Percentiles rank a stretch among this genome's conserved stretches.
phyloP scores from a whole-genome alignment of 2,797 vertebrate genomes.

The Catharus ustulatus region DNA sequence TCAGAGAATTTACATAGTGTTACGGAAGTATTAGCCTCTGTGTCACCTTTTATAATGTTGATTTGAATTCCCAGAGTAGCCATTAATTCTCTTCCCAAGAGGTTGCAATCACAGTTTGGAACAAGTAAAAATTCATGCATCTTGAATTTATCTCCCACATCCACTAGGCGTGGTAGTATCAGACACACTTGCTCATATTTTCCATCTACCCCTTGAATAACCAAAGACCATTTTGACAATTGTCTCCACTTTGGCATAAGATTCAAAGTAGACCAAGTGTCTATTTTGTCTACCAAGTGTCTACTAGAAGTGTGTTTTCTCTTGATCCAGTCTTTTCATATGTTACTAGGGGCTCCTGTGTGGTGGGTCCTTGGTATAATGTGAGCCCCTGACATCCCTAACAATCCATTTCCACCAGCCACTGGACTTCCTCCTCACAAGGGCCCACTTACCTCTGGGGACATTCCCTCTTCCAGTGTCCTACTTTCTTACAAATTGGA shows the following conservation, averaged over 20 bases:
- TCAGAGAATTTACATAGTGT: neutral
- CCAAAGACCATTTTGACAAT: neutral
- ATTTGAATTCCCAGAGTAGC: neutral
- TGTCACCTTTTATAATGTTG: neutral
- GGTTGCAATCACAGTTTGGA: neutral
- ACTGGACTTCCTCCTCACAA: neutral
- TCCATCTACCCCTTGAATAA: neutral
- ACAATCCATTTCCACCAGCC: neutral
- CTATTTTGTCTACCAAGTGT: too few relatives aligned
- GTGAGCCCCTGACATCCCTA: neutral
- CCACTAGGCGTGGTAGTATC: neutral
- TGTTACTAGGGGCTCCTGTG: neutral
- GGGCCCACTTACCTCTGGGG: neutral
- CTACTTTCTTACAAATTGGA: neutral
- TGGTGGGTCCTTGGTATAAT: neutral
- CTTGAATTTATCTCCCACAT: neutral
- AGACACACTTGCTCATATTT: accelerated
- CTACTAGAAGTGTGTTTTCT: neutral
- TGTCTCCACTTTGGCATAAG: neutral
- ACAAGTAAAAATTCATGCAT: neutral
- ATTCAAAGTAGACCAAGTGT: neutral
- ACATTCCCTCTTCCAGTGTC: neutral
- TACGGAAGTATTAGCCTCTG: neutral
- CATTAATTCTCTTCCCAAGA: neutral
- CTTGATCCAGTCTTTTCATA: neutral